Evolutionary conservation across 2,797 vertebrate species (phyloP).

Genomic region (Sylvia borin): DNA sequence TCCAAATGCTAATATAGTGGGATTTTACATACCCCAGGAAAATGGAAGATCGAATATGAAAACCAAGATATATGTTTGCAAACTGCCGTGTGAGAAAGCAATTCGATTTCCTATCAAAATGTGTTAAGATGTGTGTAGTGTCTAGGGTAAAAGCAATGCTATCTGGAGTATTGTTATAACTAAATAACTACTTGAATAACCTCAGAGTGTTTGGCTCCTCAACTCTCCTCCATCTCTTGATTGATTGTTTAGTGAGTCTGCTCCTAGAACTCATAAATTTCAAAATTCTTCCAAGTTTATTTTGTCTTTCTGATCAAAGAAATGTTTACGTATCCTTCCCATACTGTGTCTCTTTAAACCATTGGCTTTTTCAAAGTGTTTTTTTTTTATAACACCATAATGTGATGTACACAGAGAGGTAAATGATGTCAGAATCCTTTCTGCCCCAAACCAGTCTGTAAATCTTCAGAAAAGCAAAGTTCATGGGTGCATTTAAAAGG

Average conservation of each 20-base stretch:
- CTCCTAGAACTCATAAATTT: conserved; percentile 1
- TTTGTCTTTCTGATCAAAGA: conserved; percentile 32
- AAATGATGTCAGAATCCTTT: conserved; percentile 55
- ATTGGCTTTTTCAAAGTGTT: background rate
- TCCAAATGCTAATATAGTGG: background rate
- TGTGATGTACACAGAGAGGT: conserved; percentile 25
- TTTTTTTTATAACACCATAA: background rate
- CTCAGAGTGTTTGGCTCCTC: background rate
- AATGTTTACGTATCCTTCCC: conserved; percentile 49
- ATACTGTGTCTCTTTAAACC: background rate
- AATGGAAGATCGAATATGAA: background rate
- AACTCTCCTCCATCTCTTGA: background rate
- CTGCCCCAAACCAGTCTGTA: conserved; percentile 48
- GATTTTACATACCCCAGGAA: background rate
- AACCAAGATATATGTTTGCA: background rate
- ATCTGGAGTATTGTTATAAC: background rate
- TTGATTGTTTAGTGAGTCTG: background rate
- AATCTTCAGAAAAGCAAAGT: conserved; percentile 67
- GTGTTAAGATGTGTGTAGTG: background rate
- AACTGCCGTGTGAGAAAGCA: background rate
- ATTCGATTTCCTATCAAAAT: background rate
- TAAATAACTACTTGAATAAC: background rate
- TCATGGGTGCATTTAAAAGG: conserved; percentile 69
- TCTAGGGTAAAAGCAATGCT: background rate
- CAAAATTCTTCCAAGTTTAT: conserved; percentile 31